phyloP scores from a whole-genome alignment of 2,113 vertebrate genomes.

The Leptobrachium ailaonicum region DNA sequence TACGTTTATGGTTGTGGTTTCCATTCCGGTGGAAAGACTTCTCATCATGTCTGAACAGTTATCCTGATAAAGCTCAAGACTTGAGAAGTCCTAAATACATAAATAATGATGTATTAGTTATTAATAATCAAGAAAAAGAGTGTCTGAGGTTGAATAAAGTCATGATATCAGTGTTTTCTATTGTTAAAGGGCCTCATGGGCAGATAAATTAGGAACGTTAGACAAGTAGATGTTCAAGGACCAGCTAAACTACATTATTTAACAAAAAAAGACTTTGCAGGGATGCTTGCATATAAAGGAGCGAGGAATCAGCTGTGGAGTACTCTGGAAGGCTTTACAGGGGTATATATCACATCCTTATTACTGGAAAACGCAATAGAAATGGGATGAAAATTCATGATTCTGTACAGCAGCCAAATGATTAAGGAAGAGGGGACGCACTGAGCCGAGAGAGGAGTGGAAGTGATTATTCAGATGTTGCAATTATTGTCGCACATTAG shows the following conservation, averaged over 20 bases:
- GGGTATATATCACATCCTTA: not conserved
- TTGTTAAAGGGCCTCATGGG: not conserved
- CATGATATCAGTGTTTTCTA: not conserved
- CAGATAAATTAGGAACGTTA: slow-evolving; percentile 4
- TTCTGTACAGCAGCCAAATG: not conserved
- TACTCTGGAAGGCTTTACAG: not conserved
- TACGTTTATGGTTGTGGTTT: no score
- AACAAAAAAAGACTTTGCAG: not conserved
- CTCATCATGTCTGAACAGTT: no score
- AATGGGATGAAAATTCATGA: not conserved
- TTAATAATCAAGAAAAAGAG: not conserved
- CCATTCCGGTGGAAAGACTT: no score
- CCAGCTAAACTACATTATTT: not conserved
- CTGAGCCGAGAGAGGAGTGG: not conserved
- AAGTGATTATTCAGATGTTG: slow-evolving; percentile 8
- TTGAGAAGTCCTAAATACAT: no score
- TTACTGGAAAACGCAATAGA: not conserved
- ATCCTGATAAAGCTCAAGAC: no score
- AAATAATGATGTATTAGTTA: no score
- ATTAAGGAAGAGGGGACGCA: not conserved
- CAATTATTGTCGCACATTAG: slow-evolving; percentile 1
- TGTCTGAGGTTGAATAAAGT: not conserved
- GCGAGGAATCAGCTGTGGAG: not conserved
- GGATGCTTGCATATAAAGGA: not conserved
- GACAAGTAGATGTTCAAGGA: not conserved